phyloP scores from a whole-genome alignment of 2,888 invertebrate species.

The Hirtodrosophila trivittata region DNA sequence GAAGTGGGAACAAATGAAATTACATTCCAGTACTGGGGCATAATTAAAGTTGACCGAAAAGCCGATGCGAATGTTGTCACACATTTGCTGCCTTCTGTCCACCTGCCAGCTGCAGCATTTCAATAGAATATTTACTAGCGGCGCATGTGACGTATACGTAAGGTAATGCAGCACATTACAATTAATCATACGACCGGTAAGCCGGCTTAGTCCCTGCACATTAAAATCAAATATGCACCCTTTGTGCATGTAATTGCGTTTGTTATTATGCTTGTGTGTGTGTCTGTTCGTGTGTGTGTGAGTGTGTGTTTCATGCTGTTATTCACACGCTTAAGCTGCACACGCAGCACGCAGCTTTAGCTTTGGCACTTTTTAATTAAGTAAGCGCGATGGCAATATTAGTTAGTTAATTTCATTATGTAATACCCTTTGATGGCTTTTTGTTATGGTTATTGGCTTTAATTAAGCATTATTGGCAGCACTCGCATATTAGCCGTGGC shows the following conservation, averaged over 20 bases:
- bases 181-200: constrained; percentile 75
- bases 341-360: constrained; percentile 35
- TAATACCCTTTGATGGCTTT: constrained; percentile 47
- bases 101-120: constrained; percentile 28
- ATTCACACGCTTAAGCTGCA: constrained; percentile 55
- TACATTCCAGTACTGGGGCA: constrained; percentile 21
- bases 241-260: constrained; percentile 44
- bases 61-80: constrained; percentile 4
- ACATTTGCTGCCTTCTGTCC: constrained; percentile 40
- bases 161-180: constrained; percentile 72
- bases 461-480: constrained; percentile 73
- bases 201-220: constrained; percentile 65
- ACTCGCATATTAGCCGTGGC: constrained; percentile 63
- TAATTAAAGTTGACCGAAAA: constrained; percentile 42
- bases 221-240: constrained; percentile 69
- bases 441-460: constrained; percentile 71
- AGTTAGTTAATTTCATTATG: constrained; percentile 75
- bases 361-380: constrained; percentile 68
- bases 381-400: constrained; percentile 65
- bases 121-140: constrained; percentile 33
- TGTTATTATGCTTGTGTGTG: constrained; percentile 8
- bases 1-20: too few species aligned
- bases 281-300: neutral
- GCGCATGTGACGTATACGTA: constrained; percentile 31
- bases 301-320: constrained; percentile 24